These are phyloP conservation scores for Trachops cirrhosus DNA, from an alignment of 2,797 vertebrate genomes.

Conservation along the genomic window DNA sequence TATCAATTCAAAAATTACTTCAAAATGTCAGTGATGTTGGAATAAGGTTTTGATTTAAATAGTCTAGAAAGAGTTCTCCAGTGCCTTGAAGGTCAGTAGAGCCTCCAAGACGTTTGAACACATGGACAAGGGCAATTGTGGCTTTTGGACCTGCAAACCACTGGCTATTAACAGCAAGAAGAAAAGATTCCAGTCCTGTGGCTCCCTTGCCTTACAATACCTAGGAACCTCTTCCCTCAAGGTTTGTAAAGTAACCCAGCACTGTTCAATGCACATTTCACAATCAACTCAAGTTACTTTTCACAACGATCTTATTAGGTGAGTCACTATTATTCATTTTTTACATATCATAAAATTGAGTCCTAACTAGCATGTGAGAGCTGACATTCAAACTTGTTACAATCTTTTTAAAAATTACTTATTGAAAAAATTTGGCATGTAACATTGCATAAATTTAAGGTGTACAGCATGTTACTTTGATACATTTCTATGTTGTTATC, in stretches of 20 bases:
- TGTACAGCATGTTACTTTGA: background rate
- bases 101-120: background rate
- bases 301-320: background rate
- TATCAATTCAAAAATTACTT: background rate
- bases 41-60: background rate
- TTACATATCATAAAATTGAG: background rate
- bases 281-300: background rate
- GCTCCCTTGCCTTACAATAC: background rate
- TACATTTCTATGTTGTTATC: background rate
- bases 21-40: background rate
- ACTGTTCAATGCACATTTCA: background rate
- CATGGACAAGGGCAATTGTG: background rate
- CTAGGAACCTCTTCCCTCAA: background rate
- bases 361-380: background rate
- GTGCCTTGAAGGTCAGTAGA: background rate
- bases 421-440: background rate
- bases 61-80: background rate
- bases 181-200: background rate
- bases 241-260: background rate
- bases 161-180: background rate
- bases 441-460: background rate
- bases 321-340: background rate
- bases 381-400: background rate
- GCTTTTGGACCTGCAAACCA: background rate
- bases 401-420: background rate